Conservation (phyloP, 1,140 invertebrate species). For the Carposina sasakii region DNA sequence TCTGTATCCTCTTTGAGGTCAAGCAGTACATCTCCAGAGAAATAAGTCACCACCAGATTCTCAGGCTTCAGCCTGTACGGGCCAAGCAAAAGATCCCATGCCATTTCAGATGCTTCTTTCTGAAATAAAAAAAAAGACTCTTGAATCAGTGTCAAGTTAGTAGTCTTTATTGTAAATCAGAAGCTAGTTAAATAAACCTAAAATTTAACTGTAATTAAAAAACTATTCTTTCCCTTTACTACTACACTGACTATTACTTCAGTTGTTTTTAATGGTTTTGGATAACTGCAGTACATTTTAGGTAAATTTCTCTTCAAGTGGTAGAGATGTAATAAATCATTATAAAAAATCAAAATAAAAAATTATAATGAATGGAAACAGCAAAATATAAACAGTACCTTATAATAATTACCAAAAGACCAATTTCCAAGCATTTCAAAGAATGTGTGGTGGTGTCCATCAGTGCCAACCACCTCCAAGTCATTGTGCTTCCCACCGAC, state of each 20-base stretch:
- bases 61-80: constrained; percentile 83
- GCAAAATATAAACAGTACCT: constrained; percentile 74
- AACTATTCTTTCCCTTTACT: no score
- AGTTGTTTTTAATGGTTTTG: no score
- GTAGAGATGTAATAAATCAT: no score
- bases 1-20: constrained; percentile 86
- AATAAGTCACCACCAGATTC: constrained; percentile 95
- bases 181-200: no score
- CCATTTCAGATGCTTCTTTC: constrained; percentile 93
- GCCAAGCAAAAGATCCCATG: constrained; percentile 89
- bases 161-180: no score
- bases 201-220: no score
- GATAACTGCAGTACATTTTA: no score
- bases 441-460: constrained; percentile 98
- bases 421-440: constrained; percentile 99
- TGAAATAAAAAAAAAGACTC: constrained; percentile 66
- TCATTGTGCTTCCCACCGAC: constrained; percentile 99
- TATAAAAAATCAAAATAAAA: no score
- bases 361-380: constrained; percentile 1
- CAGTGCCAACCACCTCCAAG: constrained; percentile 90
- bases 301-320: no score
- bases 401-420: constrained; percentile 98
- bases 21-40: constrained; percentile 84
- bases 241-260: no score
- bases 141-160: no score